Conservation (phyloP, 1,140 invertebrate genomes). For the Drosophila lacertosa region DNA sequence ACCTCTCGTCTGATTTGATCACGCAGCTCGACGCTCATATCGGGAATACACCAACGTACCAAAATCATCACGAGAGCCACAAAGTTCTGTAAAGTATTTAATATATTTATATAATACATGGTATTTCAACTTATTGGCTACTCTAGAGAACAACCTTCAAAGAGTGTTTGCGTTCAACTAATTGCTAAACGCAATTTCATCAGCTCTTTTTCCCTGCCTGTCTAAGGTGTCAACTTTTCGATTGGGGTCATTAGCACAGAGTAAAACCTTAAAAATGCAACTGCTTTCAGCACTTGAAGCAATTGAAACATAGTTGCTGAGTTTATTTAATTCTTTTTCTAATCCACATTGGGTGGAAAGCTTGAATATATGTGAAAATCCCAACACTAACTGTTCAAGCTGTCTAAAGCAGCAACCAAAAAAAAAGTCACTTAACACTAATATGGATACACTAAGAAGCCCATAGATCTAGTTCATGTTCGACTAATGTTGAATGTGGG, state of each 20-base stretch:
- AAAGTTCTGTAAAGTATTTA: conserved; percentile 89
- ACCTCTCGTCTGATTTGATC: conserved; percentile 93
- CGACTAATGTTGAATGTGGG: conserved; percentile 4
- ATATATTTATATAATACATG: background rate
- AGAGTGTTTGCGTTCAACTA: conserved; percentile 11
- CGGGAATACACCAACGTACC: conserved; percentile 94
- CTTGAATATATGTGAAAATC: background rate
- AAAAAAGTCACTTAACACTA: conserved; percentile 2
- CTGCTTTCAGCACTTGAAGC: background rate
- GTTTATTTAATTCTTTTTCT: conserved; percentile 34
- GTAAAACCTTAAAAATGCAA: conserved; percentile 54
- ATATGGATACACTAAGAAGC: conserved; percentile 18
- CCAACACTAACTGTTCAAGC: background rate
- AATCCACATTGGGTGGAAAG: conserved; percentile 8
- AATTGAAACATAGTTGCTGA: conserved; percentile 6
- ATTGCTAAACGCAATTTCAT: conserved; percentile 43
- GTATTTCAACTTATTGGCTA: background rate
- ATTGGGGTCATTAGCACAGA: conserved; percentile 49
- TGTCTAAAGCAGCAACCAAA: background rate
- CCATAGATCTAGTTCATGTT: conserved; percentile 44
- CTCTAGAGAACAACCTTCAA: conserved; percentile 16
- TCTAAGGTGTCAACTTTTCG: background rate
- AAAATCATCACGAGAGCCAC: conserved; percentile 93
- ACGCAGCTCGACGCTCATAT: conserved; percentile 90
- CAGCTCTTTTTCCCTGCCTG: conserved; percentile 24